Conservation (phyloP, 2,888 invertebrate species). For the Beris chalybata region DNA sequence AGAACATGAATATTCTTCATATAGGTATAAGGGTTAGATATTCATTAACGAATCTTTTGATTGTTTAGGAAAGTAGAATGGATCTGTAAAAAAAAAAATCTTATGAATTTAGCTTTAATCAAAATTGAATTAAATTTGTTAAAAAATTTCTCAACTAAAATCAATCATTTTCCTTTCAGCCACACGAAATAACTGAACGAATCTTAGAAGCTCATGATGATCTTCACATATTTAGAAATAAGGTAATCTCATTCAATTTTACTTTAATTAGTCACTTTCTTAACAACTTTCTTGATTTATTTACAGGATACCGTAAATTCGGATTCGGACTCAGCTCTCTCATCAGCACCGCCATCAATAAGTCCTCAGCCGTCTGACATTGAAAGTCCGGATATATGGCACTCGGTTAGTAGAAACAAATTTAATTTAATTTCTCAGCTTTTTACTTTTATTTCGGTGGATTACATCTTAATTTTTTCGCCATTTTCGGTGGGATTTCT, state of each 20-base stretch:
- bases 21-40: too few relatives aligned
- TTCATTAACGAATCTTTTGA: too few relatives aligned
- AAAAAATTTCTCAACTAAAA: slow-evolving; percentile 34
- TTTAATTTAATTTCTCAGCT: neutral
- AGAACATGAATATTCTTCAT: too few relatives aligned
- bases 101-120: slow-evolving; percentile 13
- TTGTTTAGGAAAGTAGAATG: too few relatives aligned
- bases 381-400: slow-evolving; percentile 54
- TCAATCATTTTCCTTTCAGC: slow-evolving; percentile 39
- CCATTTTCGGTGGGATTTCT: too few relatives aligned
- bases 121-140: slow-evolving; percentile 34
- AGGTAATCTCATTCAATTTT: slow-evolving; percentile 43
- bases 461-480: too few relatives aligned
- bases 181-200: slow-evolving; percentile 46
- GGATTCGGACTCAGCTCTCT: slow-evolving; percentile 69
- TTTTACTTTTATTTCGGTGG: too few relatives aligned
- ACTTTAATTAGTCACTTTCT: neutral
- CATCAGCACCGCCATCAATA: slow-evolving; percentile 70
- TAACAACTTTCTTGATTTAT: neutral
- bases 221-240: slow-evolving; percentile 47
- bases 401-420: slow-evolving; percentile 49
- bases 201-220: slow-evolving; percentile 44
- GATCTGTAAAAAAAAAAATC: too few relatives aligned
- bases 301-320: slow-evolving; percentile 45
- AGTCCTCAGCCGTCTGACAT: slow-evolving; percentile 65